A percentile compares a stretch with the other conserved stretches of the same genome.
Conservation (phyloP, 2,113 vertebrate genomes). For the Calyptomena viridis region DNA sequence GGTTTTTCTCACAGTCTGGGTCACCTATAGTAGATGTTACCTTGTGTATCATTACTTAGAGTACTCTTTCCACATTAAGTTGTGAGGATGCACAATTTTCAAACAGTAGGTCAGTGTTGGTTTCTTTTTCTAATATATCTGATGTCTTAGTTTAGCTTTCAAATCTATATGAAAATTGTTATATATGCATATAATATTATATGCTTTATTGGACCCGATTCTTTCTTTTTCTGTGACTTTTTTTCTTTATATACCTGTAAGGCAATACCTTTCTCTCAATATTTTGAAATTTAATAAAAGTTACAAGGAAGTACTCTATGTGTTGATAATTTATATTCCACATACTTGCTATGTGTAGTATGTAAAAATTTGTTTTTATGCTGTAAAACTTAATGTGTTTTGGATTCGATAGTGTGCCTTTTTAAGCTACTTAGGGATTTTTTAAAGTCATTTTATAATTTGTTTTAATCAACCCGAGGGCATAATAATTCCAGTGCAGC, state of each 20-base stretch:
- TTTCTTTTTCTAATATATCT: not conserved
- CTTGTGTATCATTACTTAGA: not conserved
- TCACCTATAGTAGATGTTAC: not conserved
- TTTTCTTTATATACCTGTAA: not conserved
- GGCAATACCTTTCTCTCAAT: not conserved
- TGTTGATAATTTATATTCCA: not conserved
- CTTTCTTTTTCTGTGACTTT: not conserved
- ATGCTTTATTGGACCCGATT: not conserved
- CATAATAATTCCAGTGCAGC: not conserved
- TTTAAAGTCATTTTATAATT: not conserved
- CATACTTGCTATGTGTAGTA: not conserved
- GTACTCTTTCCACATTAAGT: not conserved
- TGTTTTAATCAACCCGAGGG: not conserved
- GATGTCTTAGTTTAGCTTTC: not conserved
- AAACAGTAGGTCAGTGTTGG: not conserved
- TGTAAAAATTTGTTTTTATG: not conserved
- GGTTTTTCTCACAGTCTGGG: not conserved
- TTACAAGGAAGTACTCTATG: not conserved
- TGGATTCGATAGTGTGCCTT: not conserved
- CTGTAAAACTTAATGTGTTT: not conserved
- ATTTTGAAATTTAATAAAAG: not conserved
- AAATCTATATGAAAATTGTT: not conserved
- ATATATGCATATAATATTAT: not conserved
- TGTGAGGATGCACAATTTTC: not conserved
- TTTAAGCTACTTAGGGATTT: not conserved